Percentiles rank a stretch among this genome's conserved stretches.
phyloP scores from a whole-genome alignment of 30 jellyfish, hydroid and myxozoan species.

The Catostylus mosaicus region DNA sequence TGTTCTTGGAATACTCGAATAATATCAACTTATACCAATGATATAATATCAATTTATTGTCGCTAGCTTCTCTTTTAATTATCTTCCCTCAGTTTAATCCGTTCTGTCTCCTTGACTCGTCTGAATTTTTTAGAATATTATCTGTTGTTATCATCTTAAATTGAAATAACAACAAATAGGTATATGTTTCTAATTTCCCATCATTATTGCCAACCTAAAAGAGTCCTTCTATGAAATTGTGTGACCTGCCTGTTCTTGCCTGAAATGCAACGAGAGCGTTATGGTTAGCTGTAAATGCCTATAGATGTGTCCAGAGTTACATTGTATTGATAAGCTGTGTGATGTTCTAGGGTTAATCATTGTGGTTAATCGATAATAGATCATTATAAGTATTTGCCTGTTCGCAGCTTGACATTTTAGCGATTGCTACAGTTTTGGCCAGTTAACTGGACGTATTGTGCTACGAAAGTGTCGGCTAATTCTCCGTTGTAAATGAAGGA shows the following conservation, averaged over 20 bases:
- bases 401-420: conserved; percentile 5
- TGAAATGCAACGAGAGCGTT: not conserved
- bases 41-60: too few relatives aligned
- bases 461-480: not conserved
- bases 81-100: too few relatives aligned
- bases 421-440: not conserved
- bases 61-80: too few relatives aligned
- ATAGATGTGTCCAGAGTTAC: conserved; percentile 21
- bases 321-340: conserved; percentile 25
- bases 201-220: not conserved
- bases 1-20: too few relatives aligned
- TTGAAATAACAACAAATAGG: too few relatives aligned
- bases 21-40: too few relatives aligned
- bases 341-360: conserved; percentile 32
- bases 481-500: not conserved
- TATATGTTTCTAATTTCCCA: too few relatives aligned
- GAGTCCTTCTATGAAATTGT: not conserved
- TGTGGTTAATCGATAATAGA: conserved; percentile 24
- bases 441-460: not conserved
- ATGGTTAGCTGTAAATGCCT: not conserved
- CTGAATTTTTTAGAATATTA: too few relatives aligned
- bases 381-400: conserved; percentile 18
- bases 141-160: too few relatives aligned
- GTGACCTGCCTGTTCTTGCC: not conserved
- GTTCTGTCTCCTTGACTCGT: too few relatives aligned